These are phyloP conservation scores for Anthophora plumipes DNA, from an alignment of 2,888 invertebrate genomes.

Conservation along the genomic window DNA sequence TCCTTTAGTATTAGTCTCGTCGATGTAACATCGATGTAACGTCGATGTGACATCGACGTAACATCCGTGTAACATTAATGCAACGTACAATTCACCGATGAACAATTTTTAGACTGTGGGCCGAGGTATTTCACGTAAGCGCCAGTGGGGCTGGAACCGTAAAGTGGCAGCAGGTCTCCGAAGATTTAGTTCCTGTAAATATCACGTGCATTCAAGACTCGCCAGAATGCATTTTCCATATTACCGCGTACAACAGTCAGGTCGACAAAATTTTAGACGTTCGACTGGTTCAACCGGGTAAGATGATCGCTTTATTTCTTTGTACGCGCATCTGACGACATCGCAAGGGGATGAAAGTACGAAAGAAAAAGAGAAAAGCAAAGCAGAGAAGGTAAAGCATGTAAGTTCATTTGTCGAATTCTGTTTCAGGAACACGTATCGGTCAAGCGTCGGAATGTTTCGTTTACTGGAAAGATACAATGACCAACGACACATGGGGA, in stretches of 20 bases:
- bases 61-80: not conserved
- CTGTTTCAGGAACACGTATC: conserved; percentile 93
- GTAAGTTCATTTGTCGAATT: not conserved
- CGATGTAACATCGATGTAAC: not conserved
- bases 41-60: conserved; percentile 24
- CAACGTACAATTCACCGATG: conserved; percentile 47
- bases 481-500: conserved; percentile 99
- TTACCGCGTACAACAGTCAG: conserved; percentile 99
- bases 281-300: conserved; percentile 98
- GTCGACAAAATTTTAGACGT: conserved; percentile 99
- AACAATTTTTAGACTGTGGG: conserved; percentile 93
- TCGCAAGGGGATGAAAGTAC: too few species aligned
- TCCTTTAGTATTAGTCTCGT: not conserved
- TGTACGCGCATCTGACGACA: not conserved
- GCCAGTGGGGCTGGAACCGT: conserved; percentile 96
- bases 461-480: conserved; percentile 99
- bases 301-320: conserved; percentile 62
- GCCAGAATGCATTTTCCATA: conserved; percentile 98
- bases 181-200: conserved; percentile 99
- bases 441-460: conserved; percentile 99
- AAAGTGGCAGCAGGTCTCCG: conserved; percentile 99
- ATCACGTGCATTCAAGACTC: conserved; percentile 99
- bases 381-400: too few species aligned
- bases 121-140: conserved; percentile 98
- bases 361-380: too few species aligned